phyloP scores from a whole-genome alignment of 1,140 invertebrate species.

The Ooceraea biroi region DNA sequence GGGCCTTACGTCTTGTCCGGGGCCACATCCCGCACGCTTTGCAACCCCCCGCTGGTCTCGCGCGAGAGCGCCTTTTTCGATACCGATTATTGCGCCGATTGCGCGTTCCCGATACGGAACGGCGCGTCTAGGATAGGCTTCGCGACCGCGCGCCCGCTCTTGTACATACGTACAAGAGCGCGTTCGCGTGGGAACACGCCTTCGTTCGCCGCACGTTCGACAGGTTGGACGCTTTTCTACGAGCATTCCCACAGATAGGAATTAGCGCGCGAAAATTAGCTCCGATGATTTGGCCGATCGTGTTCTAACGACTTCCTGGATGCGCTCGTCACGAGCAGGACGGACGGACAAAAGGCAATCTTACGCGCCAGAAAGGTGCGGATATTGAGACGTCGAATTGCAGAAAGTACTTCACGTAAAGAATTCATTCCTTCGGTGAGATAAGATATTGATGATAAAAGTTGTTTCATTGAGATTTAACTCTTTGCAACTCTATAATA shows the following conservation, averaged over 20 bases:
- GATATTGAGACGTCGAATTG: not conserved
- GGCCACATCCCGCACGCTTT: constrained; percentile 52
- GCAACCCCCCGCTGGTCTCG: constrained; percentile 68
- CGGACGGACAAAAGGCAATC: not conserved
- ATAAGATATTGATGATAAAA: too few species aligned
- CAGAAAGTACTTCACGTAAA: not conserved
- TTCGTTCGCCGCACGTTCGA: constrained; percentile 61
- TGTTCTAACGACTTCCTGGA: constrained; percentile 42
- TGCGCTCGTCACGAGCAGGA: not conserved
- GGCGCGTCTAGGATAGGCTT: constrained; percentile 60
- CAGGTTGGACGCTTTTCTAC: constrained; percentile 66
- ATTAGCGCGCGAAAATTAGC: constrained; percentile 53
- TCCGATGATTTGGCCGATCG: not conserved
- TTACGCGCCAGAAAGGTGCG: not conserved
- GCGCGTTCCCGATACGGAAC: constrained; percentile 65
- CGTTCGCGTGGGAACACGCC: constrained; percentile 71
- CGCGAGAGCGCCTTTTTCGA: constrained; percentile 64
- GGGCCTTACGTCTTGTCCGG: constrained; percentile 48
- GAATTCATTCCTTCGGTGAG: not conserved
- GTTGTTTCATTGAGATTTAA: not conserved
- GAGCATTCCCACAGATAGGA: constrained; percentile 71
- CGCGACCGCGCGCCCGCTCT: constrained; percentile 1
- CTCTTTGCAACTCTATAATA: not conserved
- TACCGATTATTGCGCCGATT: constrained; percentile 72
- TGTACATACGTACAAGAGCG: constrained; percentile 26